phyloP scores from a whole-genome alignment of 2,113 vertebrate genomes.

The Poeciliopsis occidentalis region DNA sequence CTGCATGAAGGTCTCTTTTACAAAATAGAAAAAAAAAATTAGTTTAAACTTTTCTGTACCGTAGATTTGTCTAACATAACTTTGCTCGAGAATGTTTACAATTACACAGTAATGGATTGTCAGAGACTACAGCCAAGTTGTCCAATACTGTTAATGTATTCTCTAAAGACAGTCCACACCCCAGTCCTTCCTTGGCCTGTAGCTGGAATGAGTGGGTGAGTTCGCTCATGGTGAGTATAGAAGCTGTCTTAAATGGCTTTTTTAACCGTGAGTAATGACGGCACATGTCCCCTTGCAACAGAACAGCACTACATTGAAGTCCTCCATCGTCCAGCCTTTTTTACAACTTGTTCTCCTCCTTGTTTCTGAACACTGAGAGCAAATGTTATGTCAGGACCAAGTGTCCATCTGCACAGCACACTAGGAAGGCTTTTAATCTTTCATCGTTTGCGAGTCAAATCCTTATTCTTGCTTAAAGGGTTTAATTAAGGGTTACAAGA shows the following conservation, averaged over 20 bases:
- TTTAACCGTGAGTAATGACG: constrained; percentile 52
- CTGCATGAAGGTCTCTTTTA: neutral
- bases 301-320: constrained; percentile 29
- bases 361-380: constrained; percentile 29
- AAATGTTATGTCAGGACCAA: constrained; percentile 11
- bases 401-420: constrained; percentile 8
- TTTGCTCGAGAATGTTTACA: constrained; percentile 26
- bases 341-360: constrained; percentile 19
- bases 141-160: constrained; percentile 40
- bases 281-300: constrained; percentile 30
- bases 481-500: too few relatives aligned
- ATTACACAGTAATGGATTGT: constrained; percentile 28
- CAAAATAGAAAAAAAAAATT: neutral
- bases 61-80: constrained; percentile 19
- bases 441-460: neutral
- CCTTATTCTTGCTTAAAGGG: neutral
- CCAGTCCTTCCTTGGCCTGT: constrained; percentile 30
- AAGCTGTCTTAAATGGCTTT: constrained; percentile 52
- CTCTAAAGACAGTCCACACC: constrained; percentile 45
- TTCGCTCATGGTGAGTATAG: constrained; percentile 31
- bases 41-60: neutral
- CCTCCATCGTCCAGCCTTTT: constrained; percentile 9
- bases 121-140: constrained; percentile 30
- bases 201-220: constrained; percentile 49
- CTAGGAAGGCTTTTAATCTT: neutral